A percentile compares a stretch with the other conserved stretches of the same genome.
Conservation (phyloP, 2,797 vertebrate species). For the Lutjanus argentimaculatus region DNA sequence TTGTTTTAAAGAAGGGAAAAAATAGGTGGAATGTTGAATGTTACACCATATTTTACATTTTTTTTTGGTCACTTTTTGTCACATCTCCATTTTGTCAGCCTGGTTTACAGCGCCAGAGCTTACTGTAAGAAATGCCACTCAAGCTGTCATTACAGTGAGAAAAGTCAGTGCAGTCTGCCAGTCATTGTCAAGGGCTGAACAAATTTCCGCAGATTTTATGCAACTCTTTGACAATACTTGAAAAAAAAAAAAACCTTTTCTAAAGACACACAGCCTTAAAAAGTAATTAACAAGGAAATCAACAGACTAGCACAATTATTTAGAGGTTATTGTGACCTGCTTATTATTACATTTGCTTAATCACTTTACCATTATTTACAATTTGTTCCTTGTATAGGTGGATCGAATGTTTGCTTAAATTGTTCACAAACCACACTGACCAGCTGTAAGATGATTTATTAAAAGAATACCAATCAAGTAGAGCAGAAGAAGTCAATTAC, state of each 20-base stretch:
- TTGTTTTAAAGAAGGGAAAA: neutral
- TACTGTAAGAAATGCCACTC: neutral
- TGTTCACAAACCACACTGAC: no score
- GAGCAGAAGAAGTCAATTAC: neutral
- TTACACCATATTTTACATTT: neutral
- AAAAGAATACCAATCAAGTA: no score
- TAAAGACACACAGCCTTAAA: neutral
- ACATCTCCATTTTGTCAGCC: neutral
- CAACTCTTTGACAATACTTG: neutral
- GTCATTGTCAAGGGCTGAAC: neutral
- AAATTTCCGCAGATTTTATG: neutral
- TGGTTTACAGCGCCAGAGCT: constrained; percentile 3
- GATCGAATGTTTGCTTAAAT: no score
- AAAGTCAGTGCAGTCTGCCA: neutral
- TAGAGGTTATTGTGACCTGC: neutral
- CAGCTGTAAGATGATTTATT: no score
- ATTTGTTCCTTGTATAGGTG: neutral
- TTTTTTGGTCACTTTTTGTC: neutral
- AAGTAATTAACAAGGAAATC: neutral
- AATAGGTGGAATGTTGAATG: neutral
- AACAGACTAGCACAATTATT: neutral
- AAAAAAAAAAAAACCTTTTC: neutral
- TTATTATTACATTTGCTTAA: neutral
- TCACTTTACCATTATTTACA: neutral
- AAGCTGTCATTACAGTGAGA: constrained; percentile 1